A percentile compares a stretch with the other conserved stretches of the same genome.
These are phyloP conservation scores for Thumatha senex DNA, from an alignment of 2,888 invertebrate species.

Conservation along the genomic window DNA sequence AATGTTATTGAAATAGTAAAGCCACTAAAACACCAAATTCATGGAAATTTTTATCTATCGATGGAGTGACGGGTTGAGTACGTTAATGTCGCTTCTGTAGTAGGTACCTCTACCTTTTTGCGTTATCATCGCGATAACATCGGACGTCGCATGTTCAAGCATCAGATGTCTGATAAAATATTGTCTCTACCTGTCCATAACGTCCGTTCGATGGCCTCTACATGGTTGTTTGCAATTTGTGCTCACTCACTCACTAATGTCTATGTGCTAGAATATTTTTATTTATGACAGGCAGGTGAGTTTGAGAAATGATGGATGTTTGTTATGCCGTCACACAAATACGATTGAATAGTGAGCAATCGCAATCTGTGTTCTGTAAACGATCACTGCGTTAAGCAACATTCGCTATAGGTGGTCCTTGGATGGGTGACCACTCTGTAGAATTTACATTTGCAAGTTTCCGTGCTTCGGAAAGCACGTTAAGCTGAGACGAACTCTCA, in stretches of 20 bases:
- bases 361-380: too few species aligned
- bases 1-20: conserved; percentile 2
- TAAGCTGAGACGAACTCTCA: too few species aligned
- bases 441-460: too few species aligned
- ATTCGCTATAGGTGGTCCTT: too few species aligned
- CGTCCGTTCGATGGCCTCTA: conserved; percentile 32
- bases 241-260: conserved; percentile 16
- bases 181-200: conserved; percentile 43
- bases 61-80: conserved; percentile 30
- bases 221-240: conserved; percentile 20
- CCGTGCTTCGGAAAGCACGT: too few species aligned
- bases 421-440: too few species aligned
- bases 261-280: background rate
- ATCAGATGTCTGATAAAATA: conserved; percentile 46
- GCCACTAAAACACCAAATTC: conserved; percentile 26
- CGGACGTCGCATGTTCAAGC: conserved; percentile 53
- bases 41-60: conserved; percentile 20
- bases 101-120: conserved; percentile 39
- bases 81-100: conserved; percentile 28
- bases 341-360: too few species aligned
- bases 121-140: conserved; percentile 62
- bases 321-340: too few species aligned
- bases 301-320: too few species aligned
- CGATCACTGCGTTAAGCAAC: too few species aligned
- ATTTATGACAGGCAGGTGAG: too few species aligned